Base-by-base conservation (phyloP, 53 echinoderm and acorn worm species). In the Holothuria leucospilota region DNA sequence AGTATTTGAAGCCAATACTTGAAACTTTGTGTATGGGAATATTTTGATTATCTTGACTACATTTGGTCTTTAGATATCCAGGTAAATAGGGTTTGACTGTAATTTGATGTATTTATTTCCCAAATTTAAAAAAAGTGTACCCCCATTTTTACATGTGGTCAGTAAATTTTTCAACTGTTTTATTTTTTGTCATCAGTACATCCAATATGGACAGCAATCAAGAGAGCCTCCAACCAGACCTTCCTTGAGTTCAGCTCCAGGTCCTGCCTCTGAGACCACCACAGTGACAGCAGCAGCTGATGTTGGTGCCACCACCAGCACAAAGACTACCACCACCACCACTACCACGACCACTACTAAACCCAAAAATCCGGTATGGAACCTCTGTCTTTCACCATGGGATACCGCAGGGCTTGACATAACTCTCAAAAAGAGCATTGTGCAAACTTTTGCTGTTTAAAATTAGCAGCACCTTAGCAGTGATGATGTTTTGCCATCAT, bases 141-240 rank as follows among this genome's bases (percentile, higher is more conserved):
- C 40, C 46, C 46, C 8, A 46, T 46, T 18, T 16, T 56, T 1
- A 20, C 18, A 28, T 68, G 4, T 20, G 14, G 26, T 28, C 7
- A 34, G 25, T 18, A 7, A 56, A 11, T 58, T 81, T 11, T 59
- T 8, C 10, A 16, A 58, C 24, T 51, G 59, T 80, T 81, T 34
- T 81, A 15, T 59, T 61, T 58, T 81, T 56, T 26, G 12, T 53
- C 49, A 53, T 53, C 86, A 95, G 95, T 93, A 87, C 71, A 86
- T 95, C 56, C 91, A 91, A 67, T 97, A 91, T 84, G 97, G 97
- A 13, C 88, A 93, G 85, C 91, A 92, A 81, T 95, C 94, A 12
- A 85, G 90, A 41, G 97, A 97, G 51, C 97, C 96, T 20, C 95
- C 97, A 18, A 60, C 74, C 68, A 39, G 92, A 18, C 88, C 85